A percentile compares a stretch with the other conserved stretches of the same genome.
Conservation (phyloP, 2,888 invertebrate species). For the Pterobdella sp. region DNA sequence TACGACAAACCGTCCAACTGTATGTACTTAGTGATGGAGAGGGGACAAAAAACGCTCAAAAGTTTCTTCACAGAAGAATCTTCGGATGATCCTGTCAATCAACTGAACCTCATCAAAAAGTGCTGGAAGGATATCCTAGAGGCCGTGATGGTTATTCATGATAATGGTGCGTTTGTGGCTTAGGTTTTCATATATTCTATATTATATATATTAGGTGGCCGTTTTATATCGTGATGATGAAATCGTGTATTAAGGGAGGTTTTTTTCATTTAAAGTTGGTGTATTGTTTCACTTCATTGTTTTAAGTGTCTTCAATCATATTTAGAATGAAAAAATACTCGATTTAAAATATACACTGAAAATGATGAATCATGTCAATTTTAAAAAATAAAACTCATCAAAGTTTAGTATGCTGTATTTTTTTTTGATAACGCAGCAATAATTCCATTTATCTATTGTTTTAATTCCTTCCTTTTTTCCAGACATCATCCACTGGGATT, state of each 20-base stretch:
- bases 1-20: constrained; percentile 57
- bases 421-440: not conserved
- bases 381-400: too few species aligned
- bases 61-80: constrained; percentile 55
- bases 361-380: too few species aligned
- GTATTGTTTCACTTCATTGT: not conserved
- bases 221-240: not conserved
- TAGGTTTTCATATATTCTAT: not conserved
- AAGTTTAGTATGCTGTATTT: not conserved
- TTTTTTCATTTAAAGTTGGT: not conserved
- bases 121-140: constrained; percentile 90
- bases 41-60: constrained; percentile 80
- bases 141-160: constrained; percentile 82
- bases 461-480: constrained; percentile 35
- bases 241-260: not conserved
- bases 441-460: not conserved
- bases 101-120: constrained; percentile 70
- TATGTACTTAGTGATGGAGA: constrained; percentile 81
- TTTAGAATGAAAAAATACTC: too few species aligned
- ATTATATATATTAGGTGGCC: not conserved
- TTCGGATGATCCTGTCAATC: constrained; percentile 41
- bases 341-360: too few species aligned
- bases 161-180: too few species aligned
- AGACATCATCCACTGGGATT: constrained; percentile 90
- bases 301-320: not conserved